Base-by-base conservation (phyloP, 1,140 invertebrate species). In the Triops cancriformis region DNA sequence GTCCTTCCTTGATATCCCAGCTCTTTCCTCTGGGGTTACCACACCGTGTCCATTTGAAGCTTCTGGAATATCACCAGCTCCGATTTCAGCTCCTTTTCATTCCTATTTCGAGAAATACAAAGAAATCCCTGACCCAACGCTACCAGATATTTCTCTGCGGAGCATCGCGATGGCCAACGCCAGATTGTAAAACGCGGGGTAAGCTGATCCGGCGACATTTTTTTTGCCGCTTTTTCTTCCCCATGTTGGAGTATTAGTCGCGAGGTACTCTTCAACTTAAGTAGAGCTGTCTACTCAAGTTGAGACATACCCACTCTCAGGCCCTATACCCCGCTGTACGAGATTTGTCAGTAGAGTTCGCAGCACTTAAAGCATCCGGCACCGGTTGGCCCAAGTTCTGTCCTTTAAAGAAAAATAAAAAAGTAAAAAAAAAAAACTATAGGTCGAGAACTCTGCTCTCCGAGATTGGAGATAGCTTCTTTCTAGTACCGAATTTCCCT, bases 241-340 rank as follows among this genome's bases (percentile, higher is more conserved):
- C 18, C 51, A n/a, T 18, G 18, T n/a, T 64, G 14, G 51, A 64
- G 51, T 64, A 64, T 64, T n/a, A 64, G 51, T 64, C n/a, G 14
- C 51, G 51, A 64, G 51, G n/a, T 64, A 64, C 51, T 64, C 51
- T 64, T 23, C 51, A 64, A 64, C 51, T 64, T 64, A 64, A 64
- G 51, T 64, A 64, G 51, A 64, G 51, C 51, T 64, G 51, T 64
- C 51, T 64, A 11, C 51, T 64, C 51, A 45, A 45, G 43, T 45
- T 45, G 51, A 64, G 51, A 23, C 14, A 10, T 64, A 64, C 23
- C 51, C 51, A n/a, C n/a, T 64, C 51, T 64, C n/a, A 18, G 51
- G 51, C 10, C 51, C 14, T 64, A 64, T 64, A 64, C 51, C n/a
- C 23, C 51, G 51, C 51, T 64, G 3, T 7, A 64, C 51, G 23